Percentiles rank a stretch among this genome's conserved stretches.
These are phyloP conservation scores for Phania funesta DNA, from an alignment of 2,888 invertebrate species.

Conservation along the genomic window DNA sequence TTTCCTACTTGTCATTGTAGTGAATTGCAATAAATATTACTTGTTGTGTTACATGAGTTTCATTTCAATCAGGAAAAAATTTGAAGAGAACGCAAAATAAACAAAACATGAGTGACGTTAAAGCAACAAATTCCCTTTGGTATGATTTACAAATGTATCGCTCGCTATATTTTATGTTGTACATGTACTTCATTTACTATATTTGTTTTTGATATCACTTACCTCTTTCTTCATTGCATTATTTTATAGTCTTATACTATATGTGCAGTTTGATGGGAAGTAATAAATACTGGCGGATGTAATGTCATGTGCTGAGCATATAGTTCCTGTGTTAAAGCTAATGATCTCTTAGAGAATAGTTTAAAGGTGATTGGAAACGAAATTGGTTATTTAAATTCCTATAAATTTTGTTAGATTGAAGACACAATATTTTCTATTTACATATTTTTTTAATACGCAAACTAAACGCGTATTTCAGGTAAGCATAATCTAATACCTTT, in stretches of 20 bases:
- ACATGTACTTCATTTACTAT: constrained; percentile 34
- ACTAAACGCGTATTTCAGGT: no score
- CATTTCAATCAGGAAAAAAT: constrained; percentile 63
- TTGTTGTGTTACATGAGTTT: constrained; percentile 56
- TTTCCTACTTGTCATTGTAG: constrained; percentile 23
- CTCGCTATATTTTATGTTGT: constrained; percentile 12
- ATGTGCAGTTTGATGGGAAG: neutral
- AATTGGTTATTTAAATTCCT: neutral
- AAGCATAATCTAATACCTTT: no score
- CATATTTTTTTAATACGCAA: no score
- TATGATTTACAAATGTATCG: constrained; percentile 54
- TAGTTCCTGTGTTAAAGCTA: neutral
- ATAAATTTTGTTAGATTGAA: no score
- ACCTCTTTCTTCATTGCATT: neutral
- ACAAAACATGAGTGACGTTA: constrained; percentile 17
- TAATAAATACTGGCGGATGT: neutral
- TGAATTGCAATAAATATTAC: constrained; percentile 50
- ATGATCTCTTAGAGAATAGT: no score
- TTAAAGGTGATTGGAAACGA: neutral
- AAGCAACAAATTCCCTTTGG: constrained; percentile 54
- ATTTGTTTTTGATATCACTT: constrained; percentile 53
- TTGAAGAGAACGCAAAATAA: constrained; percentile 6
- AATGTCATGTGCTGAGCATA: neutral
- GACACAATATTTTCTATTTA: no score
- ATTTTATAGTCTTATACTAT: neutral